Conservation (phyloP, 2,888 invertebrate genomes). For the Zhuqinia jingwanae region DNA sequence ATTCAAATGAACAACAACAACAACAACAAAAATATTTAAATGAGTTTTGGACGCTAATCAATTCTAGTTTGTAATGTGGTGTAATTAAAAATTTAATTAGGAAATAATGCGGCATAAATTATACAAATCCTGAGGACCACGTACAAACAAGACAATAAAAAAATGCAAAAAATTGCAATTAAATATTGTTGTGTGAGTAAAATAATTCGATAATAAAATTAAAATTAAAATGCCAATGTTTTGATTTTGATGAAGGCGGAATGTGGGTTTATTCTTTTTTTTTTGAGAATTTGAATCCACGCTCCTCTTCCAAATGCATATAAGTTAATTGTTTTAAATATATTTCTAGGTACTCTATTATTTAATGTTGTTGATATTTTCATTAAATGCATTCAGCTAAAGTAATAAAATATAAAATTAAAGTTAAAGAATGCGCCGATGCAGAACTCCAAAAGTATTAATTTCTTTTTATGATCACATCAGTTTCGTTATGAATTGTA, state of each 20-base stretch:
- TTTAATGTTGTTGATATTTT: too few species aligned
- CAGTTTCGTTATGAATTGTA: constrained; percentile 65
- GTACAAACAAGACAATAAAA: background rate
- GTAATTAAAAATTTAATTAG: constrained; percentile 35
- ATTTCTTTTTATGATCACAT: background rate
- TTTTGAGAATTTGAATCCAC: too few species aligned
- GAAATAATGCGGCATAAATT: constrained; percentile 32
- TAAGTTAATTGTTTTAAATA: too few species aligned
- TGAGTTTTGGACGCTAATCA: background rate
- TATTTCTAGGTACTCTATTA: too few species aligned
- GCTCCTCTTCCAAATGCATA: too few species aligned
- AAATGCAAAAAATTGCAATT: constrained; percentile 1
- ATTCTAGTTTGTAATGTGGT: constrained; percentile 16
- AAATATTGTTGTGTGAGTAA: constrained; percentile 1
- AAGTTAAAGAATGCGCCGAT: background rate
- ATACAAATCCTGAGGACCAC: background rate
- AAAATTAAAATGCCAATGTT: background rate
- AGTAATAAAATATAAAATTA: constrained; percentile 17
- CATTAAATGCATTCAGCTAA: background rate
- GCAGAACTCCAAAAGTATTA: constrained; percentile 38
- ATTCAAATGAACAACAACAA: background rate
- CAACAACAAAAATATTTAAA: background rate
- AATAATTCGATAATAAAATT: background rate
- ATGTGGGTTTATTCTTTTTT: too few species aligned
- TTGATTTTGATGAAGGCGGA: background rate